Evolutionary conservation across 1,140 invertebrate genomes (phyloP).

Genomic region (Leptinotarsa defecta): DNA sequence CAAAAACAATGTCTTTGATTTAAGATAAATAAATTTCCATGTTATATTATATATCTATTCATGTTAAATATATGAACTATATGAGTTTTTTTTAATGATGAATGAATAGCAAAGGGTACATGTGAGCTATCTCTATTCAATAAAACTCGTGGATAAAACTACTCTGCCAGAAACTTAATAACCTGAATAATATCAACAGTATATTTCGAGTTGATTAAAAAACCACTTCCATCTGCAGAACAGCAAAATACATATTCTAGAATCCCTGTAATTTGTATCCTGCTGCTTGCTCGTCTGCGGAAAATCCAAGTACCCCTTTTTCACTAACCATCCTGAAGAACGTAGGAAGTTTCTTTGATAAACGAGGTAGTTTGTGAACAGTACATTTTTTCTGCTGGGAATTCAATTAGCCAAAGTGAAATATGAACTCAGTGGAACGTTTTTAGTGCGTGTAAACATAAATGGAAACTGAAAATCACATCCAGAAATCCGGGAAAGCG

Average conservation of each 20-base stretch:
- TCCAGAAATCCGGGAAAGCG: background rate
- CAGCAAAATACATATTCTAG: background rate
- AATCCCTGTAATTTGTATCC: background rate
- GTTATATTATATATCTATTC: no score
- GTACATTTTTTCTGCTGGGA: background rate
- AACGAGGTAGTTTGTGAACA: background rate
- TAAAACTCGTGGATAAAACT: no score
- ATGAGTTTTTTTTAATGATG: no score
- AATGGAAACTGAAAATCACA: background rate
- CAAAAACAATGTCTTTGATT: no score
- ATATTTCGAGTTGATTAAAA: background rate
- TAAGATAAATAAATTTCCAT: no score
- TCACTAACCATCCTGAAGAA: background rate
- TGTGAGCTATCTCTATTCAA: no score
- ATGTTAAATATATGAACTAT: no score
- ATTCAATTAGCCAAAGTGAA: constrained; percentile 1
- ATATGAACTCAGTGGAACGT: background rate
- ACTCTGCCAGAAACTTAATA: no score
- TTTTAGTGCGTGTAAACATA: background rate
- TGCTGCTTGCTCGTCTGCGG: background rate
- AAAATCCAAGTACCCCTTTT: background rate
- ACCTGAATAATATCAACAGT: no score
- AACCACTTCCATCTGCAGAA: background rate
- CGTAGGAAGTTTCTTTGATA: background rate
- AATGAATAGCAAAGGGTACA: no score